Evolutionary conservation across 2,797 vertebrate species (phyloP), one percentile per base, ranked within the genome.

Genomic region (Acrossocheilus fasciatus): DNA sequence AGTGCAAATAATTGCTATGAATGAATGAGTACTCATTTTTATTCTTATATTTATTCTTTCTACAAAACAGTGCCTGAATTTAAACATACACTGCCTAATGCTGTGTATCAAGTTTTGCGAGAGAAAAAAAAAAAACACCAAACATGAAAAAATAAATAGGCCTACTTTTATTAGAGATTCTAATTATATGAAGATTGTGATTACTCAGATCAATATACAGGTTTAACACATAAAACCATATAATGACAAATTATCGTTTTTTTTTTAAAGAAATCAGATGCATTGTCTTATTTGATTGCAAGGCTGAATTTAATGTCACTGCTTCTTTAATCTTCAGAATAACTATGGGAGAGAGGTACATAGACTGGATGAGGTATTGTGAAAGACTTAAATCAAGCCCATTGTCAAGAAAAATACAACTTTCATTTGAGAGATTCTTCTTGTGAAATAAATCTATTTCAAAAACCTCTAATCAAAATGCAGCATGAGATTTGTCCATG

Each of bases 331-430:
- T 84, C 5, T 20, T 74, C 45, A 66, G 10, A 17, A 34, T 34
- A 69, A 73, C 34, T 57, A 52, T 41, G 26, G 45, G 43, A 81
- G 54, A 10, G 77, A 34, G 26, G 18, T 34, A 59, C 15, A 39
- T 10, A 23, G 14, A 81, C 50, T 41, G 26, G 17, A 87, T 68
- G 18, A 80, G 54, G 36, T 52, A 73, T 57, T 83, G 23, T 43
- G 5, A 36, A 81, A 74, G 62, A 59, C 4, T 66, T 52, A 62
- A 82, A 82, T 82, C 52, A 77, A 82, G 45, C 9, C 70, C 14
- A 77, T 70, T 81, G 87, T 52, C 34, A 43, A 77, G 78, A 8
- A 15, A 59, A 64, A 36, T 47, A 76, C 36, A 26, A 45, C 4
- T 59, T 70, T 34, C 14, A 18, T 68, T 3, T 36, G 30, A 36